A percentile compares a stretch with the other conserved stretches of the same genome.
Conservation (phyloP, 2,888 invertebrate genomes). For the Cistogaster globosa region DNA sequence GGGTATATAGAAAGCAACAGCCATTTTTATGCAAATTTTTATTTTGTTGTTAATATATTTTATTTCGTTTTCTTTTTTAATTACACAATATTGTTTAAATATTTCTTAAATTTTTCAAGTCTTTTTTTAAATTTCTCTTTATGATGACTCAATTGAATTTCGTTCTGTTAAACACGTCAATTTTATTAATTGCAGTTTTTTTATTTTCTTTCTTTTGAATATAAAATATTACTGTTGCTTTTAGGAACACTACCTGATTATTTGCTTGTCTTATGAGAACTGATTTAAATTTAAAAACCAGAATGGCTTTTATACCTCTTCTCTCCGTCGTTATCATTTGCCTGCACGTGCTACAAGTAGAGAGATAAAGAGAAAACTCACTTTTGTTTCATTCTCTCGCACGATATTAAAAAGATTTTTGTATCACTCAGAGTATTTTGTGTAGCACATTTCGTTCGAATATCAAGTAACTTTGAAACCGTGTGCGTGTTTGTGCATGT, state of each 20-base stretch:
- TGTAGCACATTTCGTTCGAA: conserved; percentile 55
- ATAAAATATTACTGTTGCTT: conserved; percentile 19
- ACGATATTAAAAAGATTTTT: conserved; percentile 4
- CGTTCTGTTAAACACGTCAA: conserved; percentile 52
- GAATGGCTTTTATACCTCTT: conserved; percentile 68
- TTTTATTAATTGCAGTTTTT: conserved; percentile 28
- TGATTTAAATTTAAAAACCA: conserved; percentile 66
- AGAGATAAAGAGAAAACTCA: conserved; percentile 14
- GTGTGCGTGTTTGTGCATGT: conserved; percentile 47
- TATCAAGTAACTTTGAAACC: background rate
- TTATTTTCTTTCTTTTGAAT: conserved; percentile 15
- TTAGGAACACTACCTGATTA: conserved; percentile 62
- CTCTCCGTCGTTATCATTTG: conserved; percentile 31
- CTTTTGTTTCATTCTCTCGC: background rate
- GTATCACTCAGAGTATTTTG: conserved; percentile 9
- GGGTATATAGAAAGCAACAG: conserved; percentile 81
- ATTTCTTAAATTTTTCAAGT: conserved; percentile 7
- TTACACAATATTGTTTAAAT: conserved; percentile 65
- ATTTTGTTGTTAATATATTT: conserved; percentile 23
- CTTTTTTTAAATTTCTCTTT: conserved; percentile 13
- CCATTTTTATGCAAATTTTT: conserved; percentile 75
- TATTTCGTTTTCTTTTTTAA: conserved; percentile 13
- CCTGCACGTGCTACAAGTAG: conserved; percentile 53
- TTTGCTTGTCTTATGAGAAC: conserved; percentile 70
- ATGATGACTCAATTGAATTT: conserved; percentile 55